Conservation (phyloP, 2,888 invertebrate species). For the Panorpa germanica region DNA sequence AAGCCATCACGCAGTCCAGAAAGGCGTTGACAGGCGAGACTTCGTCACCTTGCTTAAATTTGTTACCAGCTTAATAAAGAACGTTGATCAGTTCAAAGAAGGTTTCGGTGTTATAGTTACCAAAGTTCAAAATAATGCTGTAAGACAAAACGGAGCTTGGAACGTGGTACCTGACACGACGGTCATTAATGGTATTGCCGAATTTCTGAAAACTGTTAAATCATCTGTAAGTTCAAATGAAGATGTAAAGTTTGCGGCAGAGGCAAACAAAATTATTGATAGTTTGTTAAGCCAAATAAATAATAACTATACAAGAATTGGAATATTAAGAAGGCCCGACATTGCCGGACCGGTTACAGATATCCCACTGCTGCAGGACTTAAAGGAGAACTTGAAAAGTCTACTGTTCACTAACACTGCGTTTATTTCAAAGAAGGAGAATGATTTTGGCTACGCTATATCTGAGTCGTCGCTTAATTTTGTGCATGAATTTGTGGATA, state of each 20-base stretch:
- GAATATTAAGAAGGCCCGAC: constrained; percentile 8
- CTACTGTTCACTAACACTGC: background rate
- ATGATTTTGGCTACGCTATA: constrained; percentile 9
- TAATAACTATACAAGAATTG: constrained; percentile 5
- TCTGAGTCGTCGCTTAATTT: constrained; percentile 7
- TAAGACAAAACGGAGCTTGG: background rate
- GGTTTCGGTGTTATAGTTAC: constrained; percentile 11
- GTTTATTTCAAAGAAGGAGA: background rate
- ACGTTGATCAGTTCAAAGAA: constrained; percentile 8
- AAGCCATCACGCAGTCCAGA: constrained; percentile 8
- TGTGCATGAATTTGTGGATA: constrained; percentile 1
- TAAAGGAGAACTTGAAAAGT: too few species aligned
- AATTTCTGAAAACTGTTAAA: constrained; percentile 5
- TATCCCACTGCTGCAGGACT: constrained; percentile 1
- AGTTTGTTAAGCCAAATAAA: constrained; percentile 7
- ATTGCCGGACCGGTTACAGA: too few species aligned
- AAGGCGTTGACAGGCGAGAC: constrained; percentile 9
- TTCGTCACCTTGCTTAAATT: constrained; percentile 10
- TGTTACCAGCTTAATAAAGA: constrained; percentile 7
- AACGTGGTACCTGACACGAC: constrained; percentile 5
- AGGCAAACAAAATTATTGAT: constrained; percentile 7
- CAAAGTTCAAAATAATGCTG: constrained; percentile 11
- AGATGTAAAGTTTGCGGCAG: too few species aligned
- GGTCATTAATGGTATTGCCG: constrained; percentile 2
- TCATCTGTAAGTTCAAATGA: background rate